Conservation (phyloP, 2,888 invertebrate species). For the Apamea sordens region DNA sequence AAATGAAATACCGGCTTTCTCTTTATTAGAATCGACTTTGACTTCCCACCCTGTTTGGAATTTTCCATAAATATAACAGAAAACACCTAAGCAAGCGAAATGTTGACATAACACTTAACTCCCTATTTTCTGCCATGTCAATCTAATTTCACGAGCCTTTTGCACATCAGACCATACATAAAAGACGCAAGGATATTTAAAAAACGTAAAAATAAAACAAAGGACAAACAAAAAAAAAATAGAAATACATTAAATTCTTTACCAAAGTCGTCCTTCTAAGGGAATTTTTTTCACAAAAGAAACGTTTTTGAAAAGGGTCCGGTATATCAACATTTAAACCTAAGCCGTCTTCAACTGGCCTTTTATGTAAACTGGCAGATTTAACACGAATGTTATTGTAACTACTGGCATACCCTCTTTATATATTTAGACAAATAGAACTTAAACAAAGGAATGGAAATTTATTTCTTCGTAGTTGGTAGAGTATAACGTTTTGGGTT, state of each 20-base stretch:
- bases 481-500: not conserved
- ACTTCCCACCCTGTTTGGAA: not conserved
- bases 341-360: constrained; percentile 58
- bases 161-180: constrained; percentile 19
- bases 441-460: constrained; percentile 12
- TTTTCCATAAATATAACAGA: not conserved
- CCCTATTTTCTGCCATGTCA: not conserved
- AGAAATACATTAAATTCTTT: constrained; percentile 40
- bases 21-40: not conserved
- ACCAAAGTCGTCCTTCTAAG: constrained; percentile 27
- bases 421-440: constrained; percentile 40
- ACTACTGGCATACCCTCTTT: constrained; percentile 29
- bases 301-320: constrained; percentile 58
- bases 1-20: not conserved
- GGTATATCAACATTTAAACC: constrained; percentile 60
- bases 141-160: constrained; percentile 19
- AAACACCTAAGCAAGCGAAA: constrained; percentile 7
- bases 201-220: constrained; percentile 9
- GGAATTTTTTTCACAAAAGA: constrained; percentile 46
- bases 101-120: constrained; percentile 6
- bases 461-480: not conserved
- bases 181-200: not conserved
- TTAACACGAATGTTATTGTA: constrained; percentile 55
- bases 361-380: constrained; percentile 59
- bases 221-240: constrained; percentile 20